Evolutionary conservation across 30 jellyfish, hydroid and myxozoan species (phyloP), one percentile per base, ranked within the genome.

Genomic region (Mastigias papua): DNA sequence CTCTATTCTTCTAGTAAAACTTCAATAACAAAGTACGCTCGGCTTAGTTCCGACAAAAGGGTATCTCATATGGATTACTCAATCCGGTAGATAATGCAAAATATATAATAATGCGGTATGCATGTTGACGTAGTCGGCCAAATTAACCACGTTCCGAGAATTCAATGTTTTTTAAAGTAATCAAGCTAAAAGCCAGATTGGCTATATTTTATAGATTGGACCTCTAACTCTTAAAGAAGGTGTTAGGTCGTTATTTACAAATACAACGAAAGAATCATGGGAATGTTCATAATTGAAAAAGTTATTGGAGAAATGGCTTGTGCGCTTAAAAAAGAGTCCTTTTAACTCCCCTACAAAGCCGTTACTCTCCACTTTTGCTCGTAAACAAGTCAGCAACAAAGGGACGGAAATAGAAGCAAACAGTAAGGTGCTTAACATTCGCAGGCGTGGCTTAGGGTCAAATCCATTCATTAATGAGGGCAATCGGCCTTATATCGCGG

Each of bases 401-500:
- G 23, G 21, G 68, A 22, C 83, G 83, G 83, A 72, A 72, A 72
- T 72, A 16, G 42, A 21, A 3, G 26, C 23, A 32, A 49, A 35
- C 31, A 72, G 27, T 54, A 54, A 54, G 67, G 25, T 54, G 27
- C 67, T 54, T 54, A 0, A 54, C 7, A 21, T 3, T 10, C 67
- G 17, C 67, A 54, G 74, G 74, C 35, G 74, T 25, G 74, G 74
- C 74, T 27, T 27, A 20, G 42, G 74, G 74, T 37, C 22, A 72
- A 42, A 34, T 33, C 66, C 34, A 17, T 27, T 30, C 69, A 6
- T 23, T 62, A 31, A 19, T 35, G 6, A 49, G 25, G 83, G 83
- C 83, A 19, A 46, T 21, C 48, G 83, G 67, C 81, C 83, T n/a
- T 49, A 21, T 1, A 34, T 72, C n/a, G 83, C 35, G 68, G 68